phyloP scores from a whole-genome alignment of 2,113 vertebrate species.

The Vulpes vulpes region DNA sequence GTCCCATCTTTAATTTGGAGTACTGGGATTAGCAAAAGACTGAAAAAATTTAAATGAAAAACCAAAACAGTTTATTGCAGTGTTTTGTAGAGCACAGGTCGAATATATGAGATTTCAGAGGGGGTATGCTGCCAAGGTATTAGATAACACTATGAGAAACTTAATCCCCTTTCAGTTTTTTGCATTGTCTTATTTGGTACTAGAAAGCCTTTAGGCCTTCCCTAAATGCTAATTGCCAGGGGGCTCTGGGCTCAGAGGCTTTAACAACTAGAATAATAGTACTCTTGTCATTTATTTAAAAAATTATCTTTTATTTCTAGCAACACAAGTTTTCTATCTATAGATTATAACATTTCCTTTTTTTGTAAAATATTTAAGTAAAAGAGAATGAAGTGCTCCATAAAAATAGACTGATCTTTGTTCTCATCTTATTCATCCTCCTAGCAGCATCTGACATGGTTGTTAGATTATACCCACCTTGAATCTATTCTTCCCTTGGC shows the following conservation, averaged over 20 bases:
- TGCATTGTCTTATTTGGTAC: background rate
- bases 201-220: background rate
- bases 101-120: background rate
- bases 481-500: background rate
- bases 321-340: background rate
- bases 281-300: background rate
- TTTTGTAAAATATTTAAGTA: background rate
- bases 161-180: background rate
- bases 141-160: background rate
- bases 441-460: background rate
- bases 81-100: background rate
- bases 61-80: background rate
- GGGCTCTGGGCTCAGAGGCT: background rate
- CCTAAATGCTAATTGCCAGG: background rate
- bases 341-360: background rate
- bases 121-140: background rate
- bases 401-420: background rate
- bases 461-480: background rate
- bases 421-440: background rate
- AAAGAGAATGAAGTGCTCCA: conserved; percentile 1
- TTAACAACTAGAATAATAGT: background rate
- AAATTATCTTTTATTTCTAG: background rate
- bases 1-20: background rate
- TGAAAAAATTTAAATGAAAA: background rate
- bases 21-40: background rate